phyloP scores from a whole-genome alignment of 2,797 vertebrate genomes.

The Falco biarmicus region DNA sequence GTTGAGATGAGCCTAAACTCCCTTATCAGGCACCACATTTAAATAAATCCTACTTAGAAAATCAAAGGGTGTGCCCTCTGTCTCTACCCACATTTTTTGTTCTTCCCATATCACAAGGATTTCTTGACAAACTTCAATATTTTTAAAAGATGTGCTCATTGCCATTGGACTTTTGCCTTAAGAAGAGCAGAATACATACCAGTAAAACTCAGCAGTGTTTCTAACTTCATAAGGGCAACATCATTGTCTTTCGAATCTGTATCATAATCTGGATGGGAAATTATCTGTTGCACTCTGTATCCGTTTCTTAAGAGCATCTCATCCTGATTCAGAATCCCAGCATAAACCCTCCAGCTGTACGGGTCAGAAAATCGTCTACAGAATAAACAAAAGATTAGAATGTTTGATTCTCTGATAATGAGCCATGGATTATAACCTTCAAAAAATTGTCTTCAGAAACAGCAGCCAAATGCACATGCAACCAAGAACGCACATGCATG shows the following conservation, averaged over 20 bases:
- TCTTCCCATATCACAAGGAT: not conserved
- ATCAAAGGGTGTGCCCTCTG: not conserved
- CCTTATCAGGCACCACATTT: not conserved
- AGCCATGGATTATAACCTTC: not conserved
- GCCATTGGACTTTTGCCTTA: not conserved
- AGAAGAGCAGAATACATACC: conserved; percentile 68
- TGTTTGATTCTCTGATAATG: not conserved
- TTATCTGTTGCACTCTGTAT: conserved; percentile 73
- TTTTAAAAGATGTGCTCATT: not conserved
- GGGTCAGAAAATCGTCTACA: conserved; percentile 66
- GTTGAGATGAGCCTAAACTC: not conserved
- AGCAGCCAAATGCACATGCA: not conserved
- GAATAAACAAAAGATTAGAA: not conserved
- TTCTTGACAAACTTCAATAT: not conserved
- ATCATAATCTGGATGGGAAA: conserved; percentile 79
- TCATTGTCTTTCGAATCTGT: conserved; percentile 80
- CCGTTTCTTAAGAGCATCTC: conserved; percentile 56
- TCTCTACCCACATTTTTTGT: not conserved
- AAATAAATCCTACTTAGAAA: not conserved
- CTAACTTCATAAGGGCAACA: conserved; percentile 86
- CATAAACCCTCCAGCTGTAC: conserved; percentile 73
- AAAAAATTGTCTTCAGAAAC: not conserved
- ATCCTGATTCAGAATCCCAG: conserved; percentile 76
- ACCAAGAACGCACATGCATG: not conserved
- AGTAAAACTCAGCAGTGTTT: conserved; percentile 65